Evolutionary conservation across 2,797 vertebrate species (phyloP), one percentile per base, ranked within the genome.

Genomic region (Rhinatrema bivittatum): DNA sequence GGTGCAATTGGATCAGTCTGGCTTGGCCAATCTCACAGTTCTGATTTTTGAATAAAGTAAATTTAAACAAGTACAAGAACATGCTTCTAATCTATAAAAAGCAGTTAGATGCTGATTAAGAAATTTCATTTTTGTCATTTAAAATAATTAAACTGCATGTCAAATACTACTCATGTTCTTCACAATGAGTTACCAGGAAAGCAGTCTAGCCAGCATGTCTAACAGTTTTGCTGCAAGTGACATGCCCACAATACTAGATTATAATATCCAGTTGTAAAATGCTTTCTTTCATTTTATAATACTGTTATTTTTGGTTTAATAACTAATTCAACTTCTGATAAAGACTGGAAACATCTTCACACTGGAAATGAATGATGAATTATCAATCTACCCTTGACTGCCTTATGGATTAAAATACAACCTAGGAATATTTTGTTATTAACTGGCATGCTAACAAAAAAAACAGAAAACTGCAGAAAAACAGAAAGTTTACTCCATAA

Each of bases 81-180:
- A 53, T 26, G 39, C 9, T 57, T 53, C 60, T 60, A 60, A 53
- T 48, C 42, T 56, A 39, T 60, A 66, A 79, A 68, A 44, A 62
- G 39, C 29, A 46, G 19, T 36, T 55, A 56, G 23, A 56, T 57
- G 53, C 38, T 72, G 72, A 67, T 53, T 60, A 11, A 15, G 42
- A 39, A 59, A 42, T 19, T 9, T 46, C 12, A 44, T 62, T 15
- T 64, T 67, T 41, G 46, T 59, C 39, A 59, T 37, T 60, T 78
- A 60, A n/a, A 77, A 73, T 68, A 78, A 80, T 70, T 75, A 70
- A 78, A 57, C 27, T 2, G 2, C 28, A 57, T 54, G 46, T 67
- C 48, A 42, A 26, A 68, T 57, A 78, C 60, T 70, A 68, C 75
- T 62, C 22, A 71, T 69, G 42, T 65, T 74, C 72, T 65, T 70